Evolutionary conservation across 2,888 invertebrate species (phyloP).

Genomic region (Melieria omissa): DNA sequence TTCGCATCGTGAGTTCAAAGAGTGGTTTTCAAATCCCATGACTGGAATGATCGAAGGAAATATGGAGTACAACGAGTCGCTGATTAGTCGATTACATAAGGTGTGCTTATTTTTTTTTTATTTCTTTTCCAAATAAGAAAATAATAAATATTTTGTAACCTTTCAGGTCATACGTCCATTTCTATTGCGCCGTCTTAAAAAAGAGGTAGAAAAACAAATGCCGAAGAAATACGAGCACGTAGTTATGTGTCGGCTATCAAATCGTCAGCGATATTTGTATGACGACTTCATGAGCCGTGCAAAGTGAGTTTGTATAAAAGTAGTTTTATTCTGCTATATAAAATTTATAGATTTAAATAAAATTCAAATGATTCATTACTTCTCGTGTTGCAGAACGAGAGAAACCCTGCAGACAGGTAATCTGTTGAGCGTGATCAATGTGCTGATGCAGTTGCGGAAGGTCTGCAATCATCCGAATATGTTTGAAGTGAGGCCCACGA

Average conservation of each 20-base stretch:
- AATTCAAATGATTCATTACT: not conserved
- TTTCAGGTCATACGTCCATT: constrained; percentile 89
- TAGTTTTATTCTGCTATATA: not conserved
- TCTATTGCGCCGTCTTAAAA: constrained; percentile 89
- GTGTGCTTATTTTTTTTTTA: constrained; percentile 65
- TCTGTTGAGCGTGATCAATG: constrained; percentile 93
- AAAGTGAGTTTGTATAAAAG: constrained; percentile 73
- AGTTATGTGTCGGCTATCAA: constrained; percentile 91
- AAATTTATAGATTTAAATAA: not conserved
- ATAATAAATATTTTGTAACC: constrained; percentile 42
- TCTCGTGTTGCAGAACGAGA: constrained; percentile 76
- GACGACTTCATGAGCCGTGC: constrained; percentile 99
- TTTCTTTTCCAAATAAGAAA: not conserved
- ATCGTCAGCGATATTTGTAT: constrained; percentile 95
- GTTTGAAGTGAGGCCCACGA: constrained; percentile 95
- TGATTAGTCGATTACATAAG: constrained; percentile 91
- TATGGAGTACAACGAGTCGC: constrained; percentile 88
- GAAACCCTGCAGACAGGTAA: constrained; percentile 94
- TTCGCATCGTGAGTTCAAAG: constrained; percentile 95
- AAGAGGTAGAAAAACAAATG: constrained; percentile 97
- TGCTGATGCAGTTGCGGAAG: constrained; percentile 96
- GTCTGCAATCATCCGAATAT: constrained; percentile 98
- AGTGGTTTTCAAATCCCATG: constrained; percentile 98
- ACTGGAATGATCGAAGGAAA: constrained; percentile 96
- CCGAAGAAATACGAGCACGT: constrained; percentile 97